Evolutionary conservation across 30 jellyfish, hydroid and myxozoan genomes (phyloP).

Genomic region (Turritopsis dohrnii): DNA sequence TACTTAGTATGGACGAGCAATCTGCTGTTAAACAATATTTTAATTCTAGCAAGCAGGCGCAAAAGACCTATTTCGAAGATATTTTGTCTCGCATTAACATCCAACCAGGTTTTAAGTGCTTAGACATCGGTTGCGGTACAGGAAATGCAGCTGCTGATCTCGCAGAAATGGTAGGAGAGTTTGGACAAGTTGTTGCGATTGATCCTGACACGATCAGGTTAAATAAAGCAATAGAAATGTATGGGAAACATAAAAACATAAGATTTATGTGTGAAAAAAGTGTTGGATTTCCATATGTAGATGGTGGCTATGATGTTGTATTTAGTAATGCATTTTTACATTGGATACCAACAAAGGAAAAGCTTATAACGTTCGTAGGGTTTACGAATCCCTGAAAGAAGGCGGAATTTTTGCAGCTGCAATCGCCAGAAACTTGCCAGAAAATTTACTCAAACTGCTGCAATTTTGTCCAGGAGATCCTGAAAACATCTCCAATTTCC

Average conservation of each 20-base stretch:
- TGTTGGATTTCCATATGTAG: background rate
- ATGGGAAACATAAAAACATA: background rate
- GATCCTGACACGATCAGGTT: background rate
- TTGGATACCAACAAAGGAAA: background rate
- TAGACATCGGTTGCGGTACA: constrained; percentile 34
- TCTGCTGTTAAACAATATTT: background rate
- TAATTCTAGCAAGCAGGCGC: background rate
- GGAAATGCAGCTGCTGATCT: constrained; percentile 5
- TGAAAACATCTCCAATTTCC: background rate
- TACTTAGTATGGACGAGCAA: background rate
- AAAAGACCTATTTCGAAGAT: background rate
- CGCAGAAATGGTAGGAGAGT: background rate
- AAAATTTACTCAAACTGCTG: background rate
- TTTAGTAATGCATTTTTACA: background rate
- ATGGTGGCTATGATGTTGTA: background rate
- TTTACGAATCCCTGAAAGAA: background rate
- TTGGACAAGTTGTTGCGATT: background rate
- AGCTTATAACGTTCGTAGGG: background rate
- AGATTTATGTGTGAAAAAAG: background rate
- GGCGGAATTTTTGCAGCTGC: background rate
- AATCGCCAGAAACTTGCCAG: background rate
- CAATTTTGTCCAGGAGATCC: background rate
- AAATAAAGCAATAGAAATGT: background rate
- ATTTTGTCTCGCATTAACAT: background rate
- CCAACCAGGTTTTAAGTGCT: background rate